These are phyloP conservation scores for Dermochelys coriacea DNA, from an alignment of 2,797 vertebrate genomes.

Conservation along the genomic window DNA sequence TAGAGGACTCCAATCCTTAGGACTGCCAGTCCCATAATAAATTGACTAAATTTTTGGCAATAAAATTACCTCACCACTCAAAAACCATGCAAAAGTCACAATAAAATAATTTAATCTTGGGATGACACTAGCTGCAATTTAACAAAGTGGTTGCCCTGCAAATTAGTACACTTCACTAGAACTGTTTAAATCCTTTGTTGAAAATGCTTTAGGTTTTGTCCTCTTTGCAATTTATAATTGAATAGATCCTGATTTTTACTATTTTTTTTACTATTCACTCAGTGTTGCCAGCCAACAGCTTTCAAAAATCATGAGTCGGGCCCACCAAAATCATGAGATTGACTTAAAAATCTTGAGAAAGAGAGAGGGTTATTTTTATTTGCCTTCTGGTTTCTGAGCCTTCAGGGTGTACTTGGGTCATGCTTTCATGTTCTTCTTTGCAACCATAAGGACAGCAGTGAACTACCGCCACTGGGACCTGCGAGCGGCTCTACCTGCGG, in stretches of 20 bases:
- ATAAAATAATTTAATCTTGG: not conserved
- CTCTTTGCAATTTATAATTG: not conserved
- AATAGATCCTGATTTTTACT: not conserved
- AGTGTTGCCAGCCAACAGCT: not conserved
- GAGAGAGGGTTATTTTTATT: not conserved
- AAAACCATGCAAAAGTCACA: not conserved
- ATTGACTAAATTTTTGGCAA: not conserved
- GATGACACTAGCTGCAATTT: not conserved
- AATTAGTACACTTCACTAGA: accelerated
- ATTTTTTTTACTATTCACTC: not conserved
- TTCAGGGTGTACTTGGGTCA: not conserved
- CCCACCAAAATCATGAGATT: not conserved
- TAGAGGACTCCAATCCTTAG: not conserved
- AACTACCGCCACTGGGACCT: no score
- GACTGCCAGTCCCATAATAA: not conserved
- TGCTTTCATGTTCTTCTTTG: not conserved
- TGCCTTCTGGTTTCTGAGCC: accelerated
- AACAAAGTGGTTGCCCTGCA: not conserved
- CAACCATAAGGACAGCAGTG: no score
- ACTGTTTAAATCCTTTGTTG: not conserved
- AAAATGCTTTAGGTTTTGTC: not conserved
- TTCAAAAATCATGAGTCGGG: not conserved
- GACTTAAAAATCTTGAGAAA: not conserved
- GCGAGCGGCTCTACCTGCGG: no score
- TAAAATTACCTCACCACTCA: not conserved